Percentiles rank a stretch among this genome's conserved stretches.
phyloP scores from a whole-genome alignment of 2,888 invertebrate genomes.

The Melanotus villosus region DNA sequence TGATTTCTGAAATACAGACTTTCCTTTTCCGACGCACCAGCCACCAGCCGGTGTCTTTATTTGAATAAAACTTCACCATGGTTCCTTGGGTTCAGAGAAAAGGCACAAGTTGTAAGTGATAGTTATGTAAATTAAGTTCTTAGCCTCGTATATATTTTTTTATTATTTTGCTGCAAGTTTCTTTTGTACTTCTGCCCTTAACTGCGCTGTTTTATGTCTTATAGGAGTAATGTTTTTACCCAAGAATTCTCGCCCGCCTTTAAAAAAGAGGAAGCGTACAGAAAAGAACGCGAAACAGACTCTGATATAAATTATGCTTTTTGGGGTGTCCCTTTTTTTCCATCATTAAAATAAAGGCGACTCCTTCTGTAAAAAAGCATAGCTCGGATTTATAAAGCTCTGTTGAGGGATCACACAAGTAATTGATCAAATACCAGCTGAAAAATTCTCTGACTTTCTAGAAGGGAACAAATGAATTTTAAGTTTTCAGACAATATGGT shows the following conservation, averaged over 20 bases:
- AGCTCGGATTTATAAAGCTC: not conserved
- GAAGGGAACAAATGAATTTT: not conserved
- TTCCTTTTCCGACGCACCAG: not conserved
- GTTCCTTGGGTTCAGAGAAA: not conserved
- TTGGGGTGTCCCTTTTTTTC: conserved; percentile 11
- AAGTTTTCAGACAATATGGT: not conserved
- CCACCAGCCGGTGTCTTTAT: not conserved
- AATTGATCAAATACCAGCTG: not conserved
- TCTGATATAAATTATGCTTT: conserved; percentile 26
- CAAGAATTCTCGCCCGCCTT: too few relatives aligned
- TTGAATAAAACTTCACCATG: too few relatives aligned
- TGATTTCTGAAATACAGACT: conserved; percentile 7
- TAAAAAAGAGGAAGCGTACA: conserved; percentile 2
- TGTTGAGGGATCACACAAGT: not conserved
- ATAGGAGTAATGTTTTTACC: conserved; percentile 5
- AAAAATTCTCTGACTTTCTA: not conserved
- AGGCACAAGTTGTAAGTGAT: conserved; percentile 20
- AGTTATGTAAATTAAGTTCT: conserved; percentile 24
- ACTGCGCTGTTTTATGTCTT: conserved; percentile 13
- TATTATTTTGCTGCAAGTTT: conserved; percentile 22
- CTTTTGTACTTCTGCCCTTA: conserved; percentile 11
- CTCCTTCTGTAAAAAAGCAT: too few relatives aligned
- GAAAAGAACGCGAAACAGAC: conserved; percentile 18
- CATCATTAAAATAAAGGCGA: conserved; percentile 14
- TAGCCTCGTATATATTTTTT: conserved; percentile 1